Base-by-base conservation (phyloP, 2,113 vertebrate species). In the Pholis gunnellus region DNA sequence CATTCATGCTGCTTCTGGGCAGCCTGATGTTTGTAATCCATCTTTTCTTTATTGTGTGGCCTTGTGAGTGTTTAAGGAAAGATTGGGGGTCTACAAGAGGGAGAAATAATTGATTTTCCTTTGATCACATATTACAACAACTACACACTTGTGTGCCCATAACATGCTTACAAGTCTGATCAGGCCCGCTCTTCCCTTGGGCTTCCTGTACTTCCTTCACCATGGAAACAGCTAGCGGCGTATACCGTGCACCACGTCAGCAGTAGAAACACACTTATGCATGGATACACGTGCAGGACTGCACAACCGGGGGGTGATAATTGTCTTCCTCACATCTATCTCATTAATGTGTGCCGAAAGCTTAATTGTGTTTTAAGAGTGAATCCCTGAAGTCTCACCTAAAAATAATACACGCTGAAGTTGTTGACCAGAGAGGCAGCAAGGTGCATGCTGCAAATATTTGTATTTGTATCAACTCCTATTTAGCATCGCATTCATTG, bases 131-230 rank as follows among this genome's bases (percentile, higher is more conserved):
- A 70, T 38, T 20, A 44, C 75, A 27, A 68, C 4, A n/a, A 17
- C 36, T 31, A 81, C 34, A 71, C 34, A 57, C 46, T 50, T 20
- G 57, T 60, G 83, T 27, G 34, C 2, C 31, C 3, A 54, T 52
- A n/a, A 79, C 70, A 75, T 38, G 15, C 38, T 52, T 67, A 63
- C 87, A 86, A 76, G 90, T 57, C 75, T 77, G 63, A 83, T 88
- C 88, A 87, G n/a, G 87, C 82, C 77, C 54, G 40, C 9, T 38
- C 50, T 0, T 78, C 81, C 61, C 75, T 25, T 7, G 72, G 34
- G 57, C 67, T 66, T 77, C 78, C 72, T 78, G 40, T 54, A 79
- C 48, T 15, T 80, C 42, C 78, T 75, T 92, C 83, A 81, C 92
- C 76, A 79, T 89, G 75, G 71, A 84, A 88, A 93, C 86, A 82